A percentile compares a stretch with the other conserved stretches of the same genome.
Evolutionary conservation across 2,113 vertebrate genomes (phyloP).

Genomic region (Platysteira castanea): DNA sequence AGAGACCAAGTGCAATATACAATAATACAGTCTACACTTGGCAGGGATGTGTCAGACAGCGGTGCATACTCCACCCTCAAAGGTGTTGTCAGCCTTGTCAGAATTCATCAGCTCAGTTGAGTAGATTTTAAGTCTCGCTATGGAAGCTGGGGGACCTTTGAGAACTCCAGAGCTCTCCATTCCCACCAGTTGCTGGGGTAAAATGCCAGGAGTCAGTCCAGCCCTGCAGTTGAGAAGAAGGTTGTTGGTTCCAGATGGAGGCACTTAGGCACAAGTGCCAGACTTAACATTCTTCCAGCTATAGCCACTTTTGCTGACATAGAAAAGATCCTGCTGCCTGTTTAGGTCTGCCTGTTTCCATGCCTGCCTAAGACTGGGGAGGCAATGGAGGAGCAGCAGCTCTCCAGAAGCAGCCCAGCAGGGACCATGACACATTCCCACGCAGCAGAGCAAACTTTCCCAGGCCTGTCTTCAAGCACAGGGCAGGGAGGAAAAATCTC

Average conservation of each 20-base stretch:
- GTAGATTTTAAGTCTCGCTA: not conserved
- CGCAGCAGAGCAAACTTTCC: not conserved
- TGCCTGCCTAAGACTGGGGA: not conserved
- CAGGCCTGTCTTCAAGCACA: not conserved
- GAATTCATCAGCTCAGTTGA: not conserved
- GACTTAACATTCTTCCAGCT: not conserved
- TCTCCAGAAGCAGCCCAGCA: not conserved
- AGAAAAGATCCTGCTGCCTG: not conserved
- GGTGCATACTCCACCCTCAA: not conserved
- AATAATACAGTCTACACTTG: not conserved
- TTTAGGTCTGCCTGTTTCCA: not conserved
- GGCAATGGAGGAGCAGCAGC: not conserved
- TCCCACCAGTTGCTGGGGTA: not conserved
- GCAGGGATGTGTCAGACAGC: not conserved
- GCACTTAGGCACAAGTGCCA: not conserved
- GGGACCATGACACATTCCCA: fast-evolving
- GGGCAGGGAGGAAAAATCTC: not conserved
- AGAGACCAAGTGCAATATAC: not conserved
- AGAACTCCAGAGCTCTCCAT: not conserved
- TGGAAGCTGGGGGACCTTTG: not conserved
- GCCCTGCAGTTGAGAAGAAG: fast-evolving
- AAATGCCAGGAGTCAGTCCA: not conserved
- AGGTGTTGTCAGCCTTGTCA: not conserved
- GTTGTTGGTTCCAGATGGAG: not conserved
- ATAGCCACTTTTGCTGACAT: not conserved